Conservation (phyloP, 2,888 invertebrate genomes). For the Agrotis ipsilon region DNA sequence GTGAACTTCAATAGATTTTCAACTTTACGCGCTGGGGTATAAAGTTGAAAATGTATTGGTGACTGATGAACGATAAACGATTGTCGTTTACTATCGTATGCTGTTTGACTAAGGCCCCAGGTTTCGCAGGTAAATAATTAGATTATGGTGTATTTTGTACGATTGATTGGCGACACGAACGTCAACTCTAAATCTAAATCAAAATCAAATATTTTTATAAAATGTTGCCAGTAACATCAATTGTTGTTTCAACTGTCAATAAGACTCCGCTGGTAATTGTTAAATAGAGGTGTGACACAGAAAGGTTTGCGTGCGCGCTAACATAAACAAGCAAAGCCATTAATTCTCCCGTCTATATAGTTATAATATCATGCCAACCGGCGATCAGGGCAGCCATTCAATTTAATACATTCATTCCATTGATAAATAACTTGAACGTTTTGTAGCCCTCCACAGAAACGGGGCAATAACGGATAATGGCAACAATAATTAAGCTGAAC, state of each 20-base stretch:
- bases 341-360: constrained; percentile 39
- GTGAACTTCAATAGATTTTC: no score
- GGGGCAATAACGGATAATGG: constrained; percentile 5
- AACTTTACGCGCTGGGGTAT: no score
- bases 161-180: neutral
- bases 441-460: constrained; percentile 8
- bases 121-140: no score
- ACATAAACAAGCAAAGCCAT: constrained; percentile 51
- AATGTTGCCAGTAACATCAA: neutral
- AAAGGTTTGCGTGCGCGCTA: constrained; percentile 60
- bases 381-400: constrained; percentile 53
- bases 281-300: constrained; percentile 58
- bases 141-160: no score
- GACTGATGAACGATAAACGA: no score
- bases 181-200: neutral
- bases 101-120: no score
- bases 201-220: neutral
- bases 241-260: constrained; percentile 30
- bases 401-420: constrained; percentile 58
- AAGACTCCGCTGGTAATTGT: constrained; percentile 28
- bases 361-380: constrained; percentile 58
- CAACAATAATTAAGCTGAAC: constrained; percentile 19
- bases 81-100: no score
- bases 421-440: constrained; percentile 46
- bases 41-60: no score